Evolutionary conservation across 1,140 invertebrate genomes (phyloP).

Genomic region (Amyelois transitella): DNA sequence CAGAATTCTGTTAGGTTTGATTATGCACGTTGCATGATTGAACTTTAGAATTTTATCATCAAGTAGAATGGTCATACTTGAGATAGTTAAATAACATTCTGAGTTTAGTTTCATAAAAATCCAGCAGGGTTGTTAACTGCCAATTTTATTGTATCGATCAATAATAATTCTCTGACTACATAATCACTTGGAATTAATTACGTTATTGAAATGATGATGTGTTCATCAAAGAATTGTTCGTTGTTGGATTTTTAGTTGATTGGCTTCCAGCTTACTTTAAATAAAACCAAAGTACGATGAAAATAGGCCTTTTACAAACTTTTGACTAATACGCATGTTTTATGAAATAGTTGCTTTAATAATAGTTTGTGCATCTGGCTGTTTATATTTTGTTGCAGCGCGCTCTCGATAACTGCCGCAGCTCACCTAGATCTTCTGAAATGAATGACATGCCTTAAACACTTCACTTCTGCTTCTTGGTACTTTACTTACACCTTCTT

Average conservation of each 20-base stretch:
- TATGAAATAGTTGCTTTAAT: slow-evolving; percentile 33
- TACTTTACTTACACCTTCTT: slow-evolving; percentile 4
- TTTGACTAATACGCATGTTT: slow-evolving; percentile 34
- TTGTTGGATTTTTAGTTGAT: neutral
- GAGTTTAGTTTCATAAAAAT: neutral
- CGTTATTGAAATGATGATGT: too few species aligned
- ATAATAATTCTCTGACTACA: too few species aligned
- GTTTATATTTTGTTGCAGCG: slow-evolving; percentile 69
- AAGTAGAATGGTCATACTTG: neutral
- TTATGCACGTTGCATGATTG: slow-evolving; percentile 3
- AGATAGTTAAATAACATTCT: neutral
- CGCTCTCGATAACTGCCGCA: slow-evolving; percentile 57
- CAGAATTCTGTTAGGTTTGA: neutral
- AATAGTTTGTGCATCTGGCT: slow-evolving; percentile 65
- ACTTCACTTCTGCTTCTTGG: slow-evolving; percentile 11
- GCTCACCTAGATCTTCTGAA: slow-evolving; percentile 48
- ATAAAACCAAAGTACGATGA: neutral
- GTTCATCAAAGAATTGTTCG: too few species aligned
- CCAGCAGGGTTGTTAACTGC: neutral
- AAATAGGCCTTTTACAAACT: neutral
- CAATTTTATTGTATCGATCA: too few species aligned
- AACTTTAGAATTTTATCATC: neutral
- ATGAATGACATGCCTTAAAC: slow-evolving; percentile 37
- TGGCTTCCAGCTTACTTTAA: neutral
- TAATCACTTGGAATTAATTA: too few species aligned